Base-by-base conservation (phyloP, 1,140 invertebrate genomes). In the Mylabris phalerata region DNA sequence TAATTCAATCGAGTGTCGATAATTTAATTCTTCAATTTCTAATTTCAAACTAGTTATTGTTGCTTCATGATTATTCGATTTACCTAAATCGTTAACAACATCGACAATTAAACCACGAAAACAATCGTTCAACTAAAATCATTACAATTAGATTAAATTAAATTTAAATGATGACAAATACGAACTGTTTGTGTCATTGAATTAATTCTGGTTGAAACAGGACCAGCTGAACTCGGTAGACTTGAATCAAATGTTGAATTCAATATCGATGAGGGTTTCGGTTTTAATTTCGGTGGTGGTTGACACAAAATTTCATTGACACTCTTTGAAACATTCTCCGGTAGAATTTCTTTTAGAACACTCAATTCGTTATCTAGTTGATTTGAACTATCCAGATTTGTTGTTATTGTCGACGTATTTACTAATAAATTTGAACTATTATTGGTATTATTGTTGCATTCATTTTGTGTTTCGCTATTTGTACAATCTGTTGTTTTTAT, bases 21-120 rank as follows among this genome's bases (percentile, higher is more conserved):
- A 85, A 61, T 81, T 81, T 42, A 83, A 69, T 10, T 79, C 78
- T 64, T 88, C 85, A 10, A 87, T 78, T 67, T 88, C 84, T 13
- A 86, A 64, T 59, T 82, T 76, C 10, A 87, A 63, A 3, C 71
- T 72, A 41, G 79, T 76, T 55, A 85, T 76, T 4, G 73, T 78
- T 0, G 81, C 83, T 60, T 83, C 80, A 7, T 78, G 71, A 48
- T 75, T 75, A 10, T 74, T 74, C 4, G 66, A 63, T 11, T 76
- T 71, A 0, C 75, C 71, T 51, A 84, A 64, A 57, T 84, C 82
- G 38, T 71, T 68, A 19, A 84, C 70, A 9, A 82, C 78, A 49
- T 84, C 80, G 59, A 83, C 78, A 32, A 85, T 71, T 32, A 80
- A 77, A 2, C 75, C 74, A 45, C 80, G 75, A 59, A 84, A 80